Base-by-base conservation (phyloP, 2,113 vertebrate species). In the Tringa solitaria region DNA sequence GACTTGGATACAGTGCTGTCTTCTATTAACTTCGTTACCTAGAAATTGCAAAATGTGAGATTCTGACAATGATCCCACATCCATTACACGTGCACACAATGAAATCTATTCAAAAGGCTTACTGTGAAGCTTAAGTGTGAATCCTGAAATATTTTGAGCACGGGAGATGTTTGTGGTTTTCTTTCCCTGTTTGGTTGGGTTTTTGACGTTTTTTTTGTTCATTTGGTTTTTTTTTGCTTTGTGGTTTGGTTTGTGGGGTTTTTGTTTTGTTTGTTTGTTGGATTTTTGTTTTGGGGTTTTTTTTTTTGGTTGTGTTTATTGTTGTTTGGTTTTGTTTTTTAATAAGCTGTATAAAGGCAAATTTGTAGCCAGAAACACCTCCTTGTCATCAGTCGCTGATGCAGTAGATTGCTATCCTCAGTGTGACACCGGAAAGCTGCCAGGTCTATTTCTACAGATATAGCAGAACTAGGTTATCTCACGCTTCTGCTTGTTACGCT, bases 21-120 rank as follows among this genome's bases (percentile, higher is more conserved):
- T 97, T 99, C 99, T 96, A 99, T 99, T 83, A 99, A 98, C 97
- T 99, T 99, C 0, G 99, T 99, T 94, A 99, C 99, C 99, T 99
- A 91, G 76, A 95, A 97, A 95, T 94, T 33, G 50, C 50, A 97
- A 33, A 96, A 70, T 21, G 50, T 26, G n/a, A 92, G 69, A 86
- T 57, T 39, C 46, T 77, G 80, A 90, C n/a, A 48, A 28, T 50
- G 65, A 60, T 28, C 14, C 16, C 32, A 84, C 45, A 32, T 16
- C 43, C 35, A 65, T 54, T 41, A 64, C 4, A 46, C 10, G 43
- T 2, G 48, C 20, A 93, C 20, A 64, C 10, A 76, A 8, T 2
- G 4, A 63, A 75, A 50, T n/a, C 27, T 35, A 82, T 43, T 48
- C 3, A 27, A 75, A 92, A 92, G 16, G 26, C 14, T 67, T 22